Conservation (phyloP, 2,797 vertebrate genomes). For the Brachyalestes nurse region DNA sequence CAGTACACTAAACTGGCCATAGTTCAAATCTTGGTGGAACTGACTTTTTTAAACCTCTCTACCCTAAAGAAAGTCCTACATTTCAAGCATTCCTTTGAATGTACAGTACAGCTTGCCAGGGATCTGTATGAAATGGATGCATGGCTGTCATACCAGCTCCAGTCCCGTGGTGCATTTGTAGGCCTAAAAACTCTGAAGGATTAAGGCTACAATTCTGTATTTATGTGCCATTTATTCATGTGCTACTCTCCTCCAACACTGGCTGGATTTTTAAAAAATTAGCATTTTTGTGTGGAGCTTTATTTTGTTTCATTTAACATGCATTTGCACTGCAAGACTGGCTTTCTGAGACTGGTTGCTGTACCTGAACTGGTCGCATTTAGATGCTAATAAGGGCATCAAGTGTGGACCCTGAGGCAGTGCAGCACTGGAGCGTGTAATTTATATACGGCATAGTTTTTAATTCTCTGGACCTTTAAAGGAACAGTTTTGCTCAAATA, state of each 20-base stretch:
- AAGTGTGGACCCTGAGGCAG: background rate
- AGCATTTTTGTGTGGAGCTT: slow-evolving; percentile 1
- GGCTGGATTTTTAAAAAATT: slow-evolving; percentile 9
- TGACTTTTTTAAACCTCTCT: background rate
- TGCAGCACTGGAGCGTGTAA: background rate
- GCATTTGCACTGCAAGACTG: background rate
- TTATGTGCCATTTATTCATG: slow-evolving; percentile 9
- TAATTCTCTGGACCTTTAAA: slow-evolving; percentile 16
- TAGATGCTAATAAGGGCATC: slow-evolving; percentile 22
- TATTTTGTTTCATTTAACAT: slow-evolving; percentile 5
- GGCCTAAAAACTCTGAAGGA: background rate
- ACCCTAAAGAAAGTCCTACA: background rate
- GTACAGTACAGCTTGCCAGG: background rate
- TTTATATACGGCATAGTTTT: slow-evolving; percentile 2
- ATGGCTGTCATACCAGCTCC: background rate
- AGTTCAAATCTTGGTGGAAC: background rate
- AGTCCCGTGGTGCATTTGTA: background rate
- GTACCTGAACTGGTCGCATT: slow-evolving; percentile 2
- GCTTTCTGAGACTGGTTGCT: background rate
- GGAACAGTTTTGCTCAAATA: background rate
- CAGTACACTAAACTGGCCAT: background rate
- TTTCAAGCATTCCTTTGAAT: slow-evolving; percentile 8
- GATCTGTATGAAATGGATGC: background rate
- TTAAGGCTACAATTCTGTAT: slow-evolving; percentile 9
- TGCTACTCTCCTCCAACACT: background rate